A percentile compares a stretch with the other conserved stretches of the same genome.
Evolutionary conservation across 64 coral and sea anemone species (phyloP).

Genomic region (Pocillopora damicornis): DNA sequence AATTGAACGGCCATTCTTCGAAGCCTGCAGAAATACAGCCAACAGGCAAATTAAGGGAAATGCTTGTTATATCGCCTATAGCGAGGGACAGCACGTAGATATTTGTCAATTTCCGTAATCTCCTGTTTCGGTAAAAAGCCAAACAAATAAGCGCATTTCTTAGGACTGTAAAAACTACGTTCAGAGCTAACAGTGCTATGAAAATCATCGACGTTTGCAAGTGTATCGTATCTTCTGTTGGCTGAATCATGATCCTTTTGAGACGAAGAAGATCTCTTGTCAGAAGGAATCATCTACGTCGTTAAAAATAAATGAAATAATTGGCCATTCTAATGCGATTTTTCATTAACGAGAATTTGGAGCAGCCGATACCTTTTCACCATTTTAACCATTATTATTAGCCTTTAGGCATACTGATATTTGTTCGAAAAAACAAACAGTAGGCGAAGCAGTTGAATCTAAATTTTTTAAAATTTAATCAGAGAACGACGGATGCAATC

Average conservation of each 20-base stretch:
- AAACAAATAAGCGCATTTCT: slow-evolving; percentile 18
- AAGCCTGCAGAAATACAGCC: background rate
- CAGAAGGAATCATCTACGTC: too few species aligned
- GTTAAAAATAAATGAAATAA: too few species aligned
- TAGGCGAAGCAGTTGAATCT: too few species aligned
- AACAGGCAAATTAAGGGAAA: slow-evolving; percentile 4
- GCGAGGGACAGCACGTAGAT: slow-evolving; percentile 24
- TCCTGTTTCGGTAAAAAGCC: slow-evolving; percentile 24
- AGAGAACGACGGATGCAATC: too few species aligned
- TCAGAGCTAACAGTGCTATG: background rate
- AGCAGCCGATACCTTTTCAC: too few species aligned
- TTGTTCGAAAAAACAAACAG: too few species aligned
- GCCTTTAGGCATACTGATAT: too few species aligned
- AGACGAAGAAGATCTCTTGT: too few species aligned
- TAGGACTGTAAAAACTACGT: background rate
- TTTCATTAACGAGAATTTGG: too few species aligned
- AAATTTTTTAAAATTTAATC: too few species aligned
- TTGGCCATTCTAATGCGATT: too few species aligned
- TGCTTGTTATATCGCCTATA: background rate
- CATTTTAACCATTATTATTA: too few species aligned
- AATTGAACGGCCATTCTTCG: background rate
- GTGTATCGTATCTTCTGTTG: background rate
- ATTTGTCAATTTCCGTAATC: slow-evolving; percentile 19
- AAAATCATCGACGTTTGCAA: background rate
- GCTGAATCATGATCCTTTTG: background rate